Base-by-base conservation (phyloP, 2,797 vertebrate species). In the Tapirus indicus region DNA sequence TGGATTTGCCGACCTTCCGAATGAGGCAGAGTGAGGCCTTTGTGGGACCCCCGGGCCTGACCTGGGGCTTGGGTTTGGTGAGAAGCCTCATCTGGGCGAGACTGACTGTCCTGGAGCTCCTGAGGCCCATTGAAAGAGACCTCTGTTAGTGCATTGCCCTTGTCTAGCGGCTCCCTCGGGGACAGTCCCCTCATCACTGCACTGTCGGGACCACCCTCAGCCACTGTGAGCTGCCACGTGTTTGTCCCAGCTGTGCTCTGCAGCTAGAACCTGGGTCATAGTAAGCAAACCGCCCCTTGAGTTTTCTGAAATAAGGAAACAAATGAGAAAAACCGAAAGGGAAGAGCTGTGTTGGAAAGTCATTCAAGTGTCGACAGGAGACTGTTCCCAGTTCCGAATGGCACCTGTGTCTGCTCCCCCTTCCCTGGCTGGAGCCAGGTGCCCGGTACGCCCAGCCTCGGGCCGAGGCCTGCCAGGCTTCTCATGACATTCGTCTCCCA, bases 371-470 rank as follows among this genome's bases (percentile, higher is more conserved):
- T 16, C 62, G 21, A 0, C 13, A 13, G 44, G 49, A 44, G 35
- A 1, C 12, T 5, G 29, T 27, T 44, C 52, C 68, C 2, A 5
- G n/a, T 2, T 44, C 32, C 23, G 3, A 6, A 7, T 0, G 3
- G 17, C 1, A 2, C 58, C 29, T 4, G 2, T 1, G 21, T n/a
- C 60, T 68, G 68, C 38, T 2, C 38, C 29, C 47, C 23, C n/a
- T 49, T 3, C 47, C 21, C 11, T 6, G 5, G 13, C 60, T 0
- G 6, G 29, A 75, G 25, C 54, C 29, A 3, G 27, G 71, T 32
- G 64, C 47, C 74, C 14, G 0, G 6, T 12, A 18, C 5, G 14
- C 27, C 68, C 18, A 14, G 49, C 49, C 49, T 52, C 13, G 49
- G 49, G 12, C 49, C 13, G 13, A 52, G 12, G 8, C 44, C 69